A percentile compares a stretch with the other conserved stretches of the same genome.
phyloP scores from a whole-genome alignment of 1,140 invertebrate genomes.

The Cyclargus thomasi region DNA sequence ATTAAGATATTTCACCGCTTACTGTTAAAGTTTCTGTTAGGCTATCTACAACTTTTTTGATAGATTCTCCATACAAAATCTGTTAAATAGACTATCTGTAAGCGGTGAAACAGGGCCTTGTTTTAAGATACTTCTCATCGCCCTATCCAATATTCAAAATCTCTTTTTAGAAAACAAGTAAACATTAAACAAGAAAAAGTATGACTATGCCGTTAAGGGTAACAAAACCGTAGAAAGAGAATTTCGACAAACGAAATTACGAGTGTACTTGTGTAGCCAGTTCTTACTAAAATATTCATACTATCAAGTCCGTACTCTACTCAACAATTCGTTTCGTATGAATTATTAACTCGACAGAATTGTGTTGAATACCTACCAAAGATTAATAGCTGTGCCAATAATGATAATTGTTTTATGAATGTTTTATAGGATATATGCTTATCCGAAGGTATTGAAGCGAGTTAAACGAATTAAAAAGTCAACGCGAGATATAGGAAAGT shows the following conservation, averaged over 20 bases:
- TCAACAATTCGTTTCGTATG: not conserved
- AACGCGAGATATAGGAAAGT: not conserved
- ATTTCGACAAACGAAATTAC: not conserved
- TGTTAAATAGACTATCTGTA: no score
- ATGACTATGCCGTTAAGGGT: no score
- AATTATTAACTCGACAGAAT: constrained; percentile 2
- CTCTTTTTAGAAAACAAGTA: no score
- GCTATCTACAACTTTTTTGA: no score
- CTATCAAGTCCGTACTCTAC: not conserved
- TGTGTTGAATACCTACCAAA: not conserved
- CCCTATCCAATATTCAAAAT: no score
- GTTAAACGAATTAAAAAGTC: not conserved
- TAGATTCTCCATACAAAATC: no score
- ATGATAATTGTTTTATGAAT: constrained; percentile 8
- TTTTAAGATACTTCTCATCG: no score
- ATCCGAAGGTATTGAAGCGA: not conserved
- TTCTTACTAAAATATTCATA: constrained; percentile 3
- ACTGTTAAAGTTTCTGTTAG: no score
- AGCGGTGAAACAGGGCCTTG: no score
- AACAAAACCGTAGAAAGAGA: not conserved
- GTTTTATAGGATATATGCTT: not conserved
- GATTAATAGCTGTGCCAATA: constrained; percentile 1
- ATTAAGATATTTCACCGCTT: no score
- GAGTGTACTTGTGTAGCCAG: no score
- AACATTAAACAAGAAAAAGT: no score